These are phyloP conservation scores for Pristis pectinata DNA, from an alignment of 2,797 vertebrate genomes.

Conservation along the genomic window DNA sequence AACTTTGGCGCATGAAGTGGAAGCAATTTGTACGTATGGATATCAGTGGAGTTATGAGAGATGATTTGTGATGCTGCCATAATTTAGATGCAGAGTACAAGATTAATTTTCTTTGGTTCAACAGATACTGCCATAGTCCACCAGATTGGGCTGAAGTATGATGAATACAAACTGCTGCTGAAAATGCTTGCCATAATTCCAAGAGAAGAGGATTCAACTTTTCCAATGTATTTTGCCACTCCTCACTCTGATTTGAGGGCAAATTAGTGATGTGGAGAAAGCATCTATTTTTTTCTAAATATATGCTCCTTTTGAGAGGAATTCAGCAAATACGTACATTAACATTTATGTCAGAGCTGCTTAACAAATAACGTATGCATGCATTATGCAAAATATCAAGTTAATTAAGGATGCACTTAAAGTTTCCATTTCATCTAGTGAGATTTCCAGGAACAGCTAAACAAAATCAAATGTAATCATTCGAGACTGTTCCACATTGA, in stretches of 20 bases:
- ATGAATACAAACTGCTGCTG: neutral
- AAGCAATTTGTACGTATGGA: neutral
- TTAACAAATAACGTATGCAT: neutral
- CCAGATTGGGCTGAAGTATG: neutral
- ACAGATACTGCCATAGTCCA: neutral
- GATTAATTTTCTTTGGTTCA: neutral
- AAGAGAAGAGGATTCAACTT: neutral
- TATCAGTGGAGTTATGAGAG: neutral
- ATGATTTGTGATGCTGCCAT: neutral
- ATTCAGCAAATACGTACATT: neutral
- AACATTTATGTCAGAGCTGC: neutral
- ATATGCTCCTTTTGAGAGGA: neutral
- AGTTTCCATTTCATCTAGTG: neutral
- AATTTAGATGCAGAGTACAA: neutral
- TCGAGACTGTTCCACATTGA: neutral
- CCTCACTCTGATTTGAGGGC: neutral
- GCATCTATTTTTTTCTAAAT: neutral
- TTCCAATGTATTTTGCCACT: neutral
- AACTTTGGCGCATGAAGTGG: neutral
- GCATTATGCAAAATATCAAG: neutral
- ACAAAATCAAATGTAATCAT: neutral
- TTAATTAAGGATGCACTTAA: neutral
- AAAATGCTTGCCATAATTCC: neutral
- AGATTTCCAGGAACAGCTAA: neutral
- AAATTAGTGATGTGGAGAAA: neutral